phyloP scores from a whole-genome alignment of 2,888 invertebrate species.

The Sipha maydis region DNA sequence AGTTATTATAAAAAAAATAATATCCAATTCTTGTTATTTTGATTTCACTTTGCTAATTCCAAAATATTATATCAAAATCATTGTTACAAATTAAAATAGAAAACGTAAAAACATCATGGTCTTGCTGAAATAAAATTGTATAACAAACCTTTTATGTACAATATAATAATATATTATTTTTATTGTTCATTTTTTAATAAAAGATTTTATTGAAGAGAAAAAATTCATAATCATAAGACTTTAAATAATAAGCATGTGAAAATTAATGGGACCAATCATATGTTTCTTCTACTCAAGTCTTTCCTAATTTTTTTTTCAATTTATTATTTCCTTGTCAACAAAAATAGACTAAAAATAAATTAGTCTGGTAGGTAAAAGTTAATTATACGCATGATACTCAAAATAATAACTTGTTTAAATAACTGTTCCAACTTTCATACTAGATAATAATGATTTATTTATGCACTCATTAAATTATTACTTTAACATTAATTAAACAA shows the following conservation, averaged over 20 bases:
- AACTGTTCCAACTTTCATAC: background rate
- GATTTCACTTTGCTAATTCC: background rate
- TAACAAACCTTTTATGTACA: background rate
- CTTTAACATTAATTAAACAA: background rate
- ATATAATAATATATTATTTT: background rate
- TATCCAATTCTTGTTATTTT: background rate
- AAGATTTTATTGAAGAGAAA: background rate
- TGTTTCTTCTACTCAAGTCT: too few relatives aligned
- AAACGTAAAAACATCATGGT: background rate
- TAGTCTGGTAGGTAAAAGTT: background rate
- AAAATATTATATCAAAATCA: background rate
- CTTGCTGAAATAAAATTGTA: background rate
- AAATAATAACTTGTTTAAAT: constrained; percentile 11
- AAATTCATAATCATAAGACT: background rate
- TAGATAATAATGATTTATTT: constrained; percentile 37
- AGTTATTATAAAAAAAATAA: background rate
- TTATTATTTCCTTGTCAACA: background rate
- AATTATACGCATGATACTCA: background rate
- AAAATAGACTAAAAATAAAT: background rate
- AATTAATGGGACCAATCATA: background rate
- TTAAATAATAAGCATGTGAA: background rate
- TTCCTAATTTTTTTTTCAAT: constrained; percentile 2
- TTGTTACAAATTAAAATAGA: background rate
- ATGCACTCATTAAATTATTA: constrained; percentile 4
- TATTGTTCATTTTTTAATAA: background rate